Percentiles rank a stretch among this genome's conserved stretches.
These are phyloP conservation scores for Porites lutea DNA, from an alignment of 64 coral and sea anemone genomes.

Conservation along the genomic window DNA sequence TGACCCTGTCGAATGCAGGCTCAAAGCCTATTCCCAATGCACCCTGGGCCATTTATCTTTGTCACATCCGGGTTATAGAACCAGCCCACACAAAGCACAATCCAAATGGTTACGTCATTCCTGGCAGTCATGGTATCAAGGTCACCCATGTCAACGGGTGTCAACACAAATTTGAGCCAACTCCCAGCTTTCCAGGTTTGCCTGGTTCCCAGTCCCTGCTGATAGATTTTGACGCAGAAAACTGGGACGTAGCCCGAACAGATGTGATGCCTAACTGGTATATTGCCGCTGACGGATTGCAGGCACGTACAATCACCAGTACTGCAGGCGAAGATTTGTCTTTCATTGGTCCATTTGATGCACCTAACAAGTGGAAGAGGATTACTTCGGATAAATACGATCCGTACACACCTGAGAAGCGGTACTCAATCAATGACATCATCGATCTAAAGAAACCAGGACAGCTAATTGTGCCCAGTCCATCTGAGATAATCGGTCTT, in stretches of 20 bases:
- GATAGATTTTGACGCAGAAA: constrained; percentile 78
- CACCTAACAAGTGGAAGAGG: constrained; percentile 79
- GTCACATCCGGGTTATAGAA: constrained; percentile 90
- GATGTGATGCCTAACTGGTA: constrained; percentile 96
- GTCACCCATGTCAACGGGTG: constrained; percentile 87
- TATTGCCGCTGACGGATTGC: constrained; percentile 89
- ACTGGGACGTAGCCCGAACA: constrained; percentile 87
- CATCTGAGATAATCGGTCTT: constrained; percentile 40
- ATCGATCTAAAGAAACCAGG: constrained; percentile 58
- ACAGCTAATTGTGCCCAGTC: constrained; percentile 75
- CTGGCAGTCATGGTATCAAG: constrained; percentile 49
- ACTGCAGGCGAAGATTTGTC: constrained; percentile 78
- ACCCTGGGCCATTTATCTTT: constrained; percentile 85
- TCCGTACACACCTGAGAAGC: constrained; percentile 71
- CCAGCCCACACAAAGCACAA: constrained; percentile 88
- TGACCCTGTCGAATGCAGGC: constrained; percentile 76
- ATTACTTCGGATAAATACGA: constrained; percentile 73
- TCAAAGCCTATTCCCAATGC: constrained; percentile 67
- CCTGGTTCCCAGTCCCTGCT: constrained; percentile 42
- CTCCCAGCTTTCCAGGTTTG: constrained; percentile 69
- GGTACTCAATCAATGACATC: constrained; percentile 70
- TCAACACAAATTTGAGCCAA: constrained; percentile 90
- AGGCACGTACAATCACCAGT: constrained; percentile 90
- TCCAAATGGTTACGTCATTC: constrained; percentile 73
- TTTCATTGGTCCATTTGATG: constrained; percentile 75